Evolutionary conservation across 2,113 vertebrate genomes (phyloP), one percentile per base, ranked within the genome.

Genomic region (Sinocyclocheilus grahami): DNA sequence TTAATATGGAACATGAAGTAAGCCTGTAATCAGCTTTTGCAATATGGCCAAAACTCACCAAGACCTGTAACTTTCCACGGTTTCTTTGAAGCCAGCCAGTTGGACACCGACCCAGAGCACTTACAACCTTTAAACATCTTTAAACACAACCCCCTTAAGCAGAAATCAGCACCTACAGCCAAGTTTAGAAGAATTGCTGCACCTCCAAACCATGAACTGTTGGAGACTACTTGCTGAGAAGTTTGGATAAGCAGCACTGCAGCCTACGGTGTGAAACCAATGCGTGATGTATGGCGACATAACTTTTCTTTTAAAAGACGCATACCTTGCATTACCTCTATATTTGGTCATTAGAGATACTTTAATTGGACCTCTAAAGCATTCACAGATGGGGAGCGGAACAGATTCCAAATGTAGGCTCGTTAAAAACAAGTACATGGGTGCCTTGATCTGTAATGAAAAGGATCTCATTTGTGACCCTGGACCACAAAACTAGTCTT

Each of bases 291-390:
- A 88, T 79, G 58, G 48, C 72, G 13, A 11, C 14, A 71, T 74
- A 81, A 46, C 60, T 76, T 79, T 86, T 81, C 60, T 60, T 74
- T 37, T n/a, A 48, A 74, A 46, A 71, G 85, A 51, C 85, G 76
- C 33, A 72, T 77, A 83, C 81, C n/a, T 51, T 77, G 33, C 77
- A 77, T 72, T 60, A 76, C 69, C 72, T 82, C 83, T 75, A 83
- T 85, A 86, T 86, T 78, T 42, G 84, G 86, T 89, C 89, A 88
- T 90, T 90, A 89, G 86, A 86, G 72, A 90, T 89, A 79, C 72
- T 90, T 82, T 87, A 89, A 90, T 91, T 90, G 90, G 86, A 46
- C 30, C n/a, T 72, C 82, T 39, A 88, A 91, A 91, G 85, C 51
- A 46, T 86, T 90, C 18, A 27, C 89, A 91, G 91, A 89, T 91